Evolutionary conservation across 2,797 vertebrate genomes (phyloP), one percentile per base, ranked within the genome.

Genomic region (Alexandromys oeconomus): DNA sequence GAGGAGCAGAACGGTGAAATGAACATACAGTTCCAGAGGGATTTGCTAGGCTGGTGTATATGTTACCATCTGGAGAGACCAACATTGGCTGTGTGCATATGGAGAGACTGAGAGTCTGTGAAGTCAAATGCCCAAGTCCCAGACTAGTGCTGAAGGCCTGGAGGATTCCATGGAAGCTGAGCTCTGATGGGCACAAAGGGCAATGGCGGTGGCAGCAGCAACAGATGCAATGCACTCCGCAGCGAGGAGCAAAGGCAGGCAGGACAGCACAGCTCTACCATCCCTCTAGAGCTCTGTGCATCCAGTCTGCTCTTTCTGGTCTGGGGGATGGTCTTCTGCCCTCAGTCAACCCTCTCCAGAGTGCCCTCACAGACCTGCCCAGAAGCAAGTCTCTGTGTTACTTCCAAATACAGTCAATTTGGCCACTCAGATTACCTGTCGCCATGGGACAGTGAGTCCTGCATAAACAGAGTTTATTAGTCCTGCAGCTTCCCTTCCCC

Each of bases 161-260:
- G 51, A 87, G 67, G 67, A 19, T 57, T 23, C 34, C 46, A n/a
- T 57, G 5, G n/a, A 67, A 40, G 15, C 25, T 57, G 48, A 69
- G n/a, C 4, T 71, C n/a, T 19, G 48, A 12, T 57, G 29, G 51
- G 25, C 21, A 37, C 34, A 71, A 19, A 87, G 43, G n/a, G 54
- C 12, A n/a, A 71, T 15, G 27, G 34, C 1, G 0, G 40, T 21
- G 9, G 9, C 0, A 1, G 40, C 15, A 2, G 46, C 43, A n/a
- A 19, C 25, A 57, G 85, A 57, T 48, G 34, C 1, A 6, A 73
- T 40, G 3, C 0, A 3, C 48, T 54, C 85, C 1, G 8, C 48
- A 57, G 48, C 48, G 40, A 57, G 51, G 85, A 57, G n/a, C 67
- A 73, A 73, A 73, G 48, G 34, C 46, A 87, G 43, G 34, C 84